A percentile compares a stretch with the other conserved stretches of the same genome.
Evolutionary conservation across 2,797 vertebrate genomes (phyloP).

Genomic region (Syndactyla subalaris): DNA sequence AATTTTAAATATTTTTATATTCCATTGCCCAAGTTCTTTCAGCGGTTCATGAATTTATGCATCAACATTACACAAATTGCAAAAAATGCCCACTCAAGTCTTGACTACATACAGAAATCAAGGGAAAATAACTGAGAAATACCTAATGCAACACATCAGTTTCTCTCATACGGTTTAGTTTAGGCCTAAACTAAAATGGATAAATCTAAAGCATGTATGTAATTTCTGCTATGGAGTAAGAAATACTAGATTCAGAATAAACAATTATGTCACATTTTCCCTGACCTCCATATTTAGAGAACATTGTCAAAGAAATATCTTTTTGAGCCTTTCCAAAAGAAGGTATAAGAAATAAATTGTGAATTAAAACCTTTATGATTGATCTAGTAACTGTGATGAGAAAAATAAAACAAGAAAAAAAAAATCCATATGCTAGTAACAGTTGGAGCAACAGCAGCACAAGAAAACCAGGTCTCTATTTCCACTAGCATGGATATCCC

Average conservation of each 20-base stretch:
- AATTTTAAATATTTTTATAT: not conserved
- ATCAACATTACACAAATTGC: not conserved
- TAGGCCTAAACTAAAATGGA: not conserved
- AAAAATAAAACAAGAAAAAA: not conserved
- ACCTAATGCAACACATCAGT: not conserved
- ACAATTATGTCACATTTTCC: not conserved
- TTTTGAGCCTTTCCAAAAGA: not conserved
- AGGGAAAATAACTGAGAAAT: not conserved
- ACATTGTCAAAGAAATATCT: fast-evolving
- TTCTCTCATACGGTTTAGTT: not conserved
- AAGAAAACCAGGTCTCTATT: not conserved
- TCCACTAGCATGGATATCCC: not conserved
- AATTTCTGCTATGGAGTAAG: not conserved
- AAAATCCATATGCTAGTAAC: not conserved
- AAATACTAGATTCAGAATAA: not conserved
- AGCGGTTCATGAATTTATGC: not conserved
- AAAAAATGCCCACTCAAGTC: not conserved
- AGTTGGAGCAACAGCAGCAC: not conserved
- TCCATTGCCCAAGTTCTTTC: not conserved
- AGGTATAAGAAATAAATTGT: not conserved
- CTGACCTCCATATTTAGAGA: not conserved
- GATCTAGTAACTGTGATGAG: not conserved
- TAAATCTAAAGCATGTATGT: not conserved
- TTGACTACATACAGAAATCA: not conserved
- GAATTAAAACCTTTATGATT: not conserved